Evolutionary conservation across 37 sponge, comb jelly and placozoan genomes (phyloP), one percentile per base, ranked within the genome.

Genomic region (Geodia barretti): DNA sequence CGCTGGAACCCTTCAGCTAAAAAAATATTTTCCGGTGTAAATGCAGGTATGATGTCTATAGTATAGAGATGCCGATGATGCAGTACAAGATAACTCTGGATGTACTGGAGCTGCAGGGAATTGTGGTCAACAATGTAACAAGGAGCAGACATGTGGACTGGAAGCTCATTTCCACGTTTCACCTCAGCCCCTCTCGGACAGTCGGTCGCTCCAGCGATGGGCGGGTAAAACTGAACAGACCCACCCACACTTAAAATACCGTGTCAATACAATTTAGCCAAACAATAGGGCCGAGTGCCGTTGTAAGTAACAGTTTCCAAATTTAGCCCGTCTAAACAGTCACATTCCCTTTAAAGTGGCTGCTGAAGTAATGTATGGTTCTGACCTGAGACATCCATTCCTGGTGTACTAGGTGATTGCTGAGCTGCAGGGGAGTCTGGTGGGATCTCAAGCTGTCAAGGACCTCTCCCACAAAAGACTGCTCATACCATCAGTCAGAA

Each of bases 11-110:
- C 54, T 47, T 7, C 54, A n/a, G n/a, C n/a, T n/a, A n/a, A n/a
- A n/a, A 29, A 39, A 9, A 42, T 33, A n/a, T 7, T 3, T 60
- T 68, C n/a, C 64, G 41, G 36, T 81, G 4, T 9, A 21, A 3
- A 41, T 65, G 59, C 70, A 93, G 93, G 89, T 93, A 90, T 80
- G 87, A 93, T 80, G 87, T 89, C 34, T 93, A 59, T 76, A 67
- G 58, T 1, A 24, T 93, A 30, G 87, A 86, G 7, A 62, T 65
- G 36, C 91, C 91, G 21, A 73, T 69, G 31, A 23, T 93, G 62
- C 76, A 77, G 31, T 93, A 90, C 73, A 89, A 80, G 29, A 87
- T 93, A 36, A 83, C 81, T 36, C 60, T 93, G 7, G 38, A 59
- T n/a, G 32, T 93, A 0, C 74, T 86, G 37, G 70, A 86, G 28